Base-by-base conservation (phyloP, 2,797 vertebrate genomes). In the Crypturellus tataupa region DNA sequence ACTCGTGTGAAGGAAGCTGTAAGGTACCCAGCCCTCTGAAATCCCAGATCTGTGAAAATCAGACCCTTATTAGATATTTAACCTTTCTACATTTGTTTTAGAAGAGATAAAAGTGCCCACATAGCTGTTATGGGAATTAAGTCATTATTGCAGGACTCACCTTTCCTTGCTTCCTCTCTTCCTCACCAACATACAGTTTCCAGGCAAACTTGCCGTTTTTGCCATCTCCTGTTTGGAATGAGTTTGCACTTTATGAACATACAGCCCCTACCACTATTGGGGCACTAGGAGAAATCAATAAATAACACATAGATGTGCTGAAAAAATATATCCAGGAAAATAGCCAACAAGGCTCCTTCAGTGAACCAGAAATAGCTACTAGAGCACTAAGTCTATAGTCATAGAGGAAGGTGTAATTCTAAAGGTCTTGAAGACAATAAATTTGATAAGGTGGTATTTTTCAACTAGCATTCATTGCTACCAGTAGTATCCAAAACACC, bases 31-130 rank as follows among this genome's bases (percentile, higher is more conserved):
- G 51, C 59, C 46, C 35, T 31, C 18, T 81, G 78, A 89, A 91
- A 72, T 49, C 80, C 82, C 46, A n/a, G 17, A 56, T 42, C 60
- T 89, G 55, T 16, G 55, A 33, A 92, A 93, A 70, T 76, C 55
- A 67, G 42, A 27, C 44, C 72, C 5, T 24, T 60, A 20, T 72
- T 64, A 82, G 72, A 37, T 69, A 65, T 75, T 80, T 67, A 87
- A 94, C 90, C 84, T 92, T 87, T 85, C 60, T 60, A 31, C 29
- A 25, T 39, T 59, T 51, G 16, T 53, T 92, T 89, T 40, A 47
- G 65, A 70, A 83, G 88, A 77, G 42, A 71, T 23, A 78, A 27
- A 68, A 7, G 6, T 2, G 49, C 23, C 58, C 53, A 17, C 3
- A 0, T 6, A 39, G 70, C 35, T 67, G 60, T 76, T 24, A 14